A percentile compares a stretch with the other conserved stretches of the same genome.
phyloP scores from a whole-genome alignment of 2,888 invertebrate genomes.

The Podabrus alpinus region DNA sequence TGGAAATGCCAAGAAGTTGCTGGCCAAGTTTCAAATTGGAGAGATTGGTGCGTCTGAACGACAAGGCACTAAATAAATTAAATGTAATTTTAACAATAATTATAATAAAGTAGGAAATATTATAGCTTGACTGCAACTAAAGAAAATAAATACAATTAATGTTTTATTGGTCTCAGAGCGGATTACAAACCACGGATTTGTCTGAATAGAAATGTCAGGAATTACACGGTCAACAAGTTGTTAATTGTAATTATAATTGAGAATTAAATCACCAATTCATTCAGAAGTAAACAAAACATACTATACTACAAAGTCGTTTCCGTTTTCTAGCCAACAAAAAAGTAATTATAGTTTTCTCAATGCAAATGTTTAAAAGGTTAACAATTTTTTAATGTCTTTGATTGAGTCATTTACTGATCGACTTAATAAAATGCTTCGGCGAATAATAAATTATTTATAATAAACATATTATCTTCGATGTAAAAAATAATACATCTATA shows the following conservation, averaged over 20 bases:
- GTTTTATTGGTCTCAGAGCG: not conserved
- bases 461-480: not conserved
- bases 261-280: not conserved
- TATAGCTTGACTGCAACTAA: not conserved
- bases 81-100: not conserved
- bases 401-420: not conserved
- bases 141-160: not conserved
- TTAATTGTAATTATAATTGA: not conserved
- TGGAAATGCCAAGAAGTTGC: constrained; percentile 91
- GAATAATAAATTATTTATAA: not conserved
- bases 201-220: not conserved
- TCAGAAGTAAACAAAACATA: not conserved
- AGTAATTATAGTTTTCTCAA: not conserved
- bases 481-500: not conserved
- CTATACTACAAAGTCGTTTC: not conserved
- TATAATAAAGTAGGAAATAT: too few species aligned
- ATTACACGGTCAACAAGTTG: not conserved
- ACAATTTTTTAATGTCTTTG: not conserved
- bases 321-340: not conserved
- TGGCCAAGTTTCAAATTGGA: constrained; percentile 89
- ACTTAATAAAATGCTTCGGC: not conserved
- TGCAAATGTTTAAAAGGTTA: not conserved
- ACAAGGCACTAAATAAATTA: not conserved
- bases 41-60: constrained; percentile 75
- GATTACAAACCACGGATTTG: not conserved